Conservation (phyloP, 2,888 invertebrate genomes). For the Leptopilina drosophilae region DNA sequence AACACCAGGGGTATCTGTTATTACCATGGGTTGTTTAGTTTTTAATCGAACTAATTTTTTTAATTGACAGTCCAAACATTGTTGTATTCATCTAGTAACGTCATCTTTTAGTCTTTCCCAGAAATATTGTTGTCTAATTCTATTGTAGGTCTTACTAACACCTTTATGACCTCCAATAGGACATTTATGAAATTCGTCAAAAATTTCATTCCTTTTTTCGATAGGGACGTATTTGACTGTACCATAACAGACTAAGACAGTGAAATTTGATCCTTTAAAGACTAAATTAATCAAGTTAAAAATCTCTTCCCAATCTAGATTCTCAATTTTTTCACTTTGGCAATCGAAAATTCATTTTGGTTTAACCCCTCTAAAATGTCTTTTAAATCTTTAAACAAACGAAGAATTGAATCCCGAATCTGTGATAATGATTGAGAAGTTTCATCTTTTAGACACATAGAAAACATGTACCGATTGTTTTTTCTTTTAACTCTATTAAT, state of each 20-base stretch:
- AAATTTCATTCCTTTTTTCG: conserved; percentile 11
- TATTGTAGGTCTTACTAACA: conserved; percentile 39
- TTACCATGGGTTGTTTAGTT: no score
- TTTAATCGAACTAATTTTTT: no score
- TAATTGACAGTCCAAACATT: conserved; percentile 28
- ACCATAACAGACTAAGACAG: background rate
- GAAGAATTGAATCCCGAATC: background rate
- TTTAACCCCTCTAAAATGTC: background rate
- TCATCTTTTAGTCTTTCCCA: conserved; percentile 52
- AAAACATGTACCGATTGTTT: background rate
- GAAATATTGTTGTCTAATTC: conserved; percentile 47
- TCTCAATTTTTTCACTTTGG: no score
- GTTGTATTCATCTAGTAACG: conserved; percentile 41
- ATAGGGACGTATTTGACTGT: background rate
- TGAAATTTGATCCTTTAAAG: no score
- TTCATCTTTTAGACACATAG: background rate
- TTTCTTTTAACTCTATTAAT: background rate
- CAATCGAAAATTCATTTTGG: background rate
- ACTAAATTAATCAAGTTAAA: background rate
- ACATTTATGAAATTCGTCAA: conserved; percentile 43
- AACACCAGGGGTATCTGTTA: no score
- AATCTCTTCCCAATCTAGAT: no score
- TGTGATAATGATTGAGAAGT: background rate
- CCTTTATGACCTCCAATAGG: no score
- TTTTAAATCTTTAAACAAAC: background rate